Evolutionary conservation across 2,113 vertebrate genomes (phyloP).

Genomic region (Laticauda colubrina): DNA sequence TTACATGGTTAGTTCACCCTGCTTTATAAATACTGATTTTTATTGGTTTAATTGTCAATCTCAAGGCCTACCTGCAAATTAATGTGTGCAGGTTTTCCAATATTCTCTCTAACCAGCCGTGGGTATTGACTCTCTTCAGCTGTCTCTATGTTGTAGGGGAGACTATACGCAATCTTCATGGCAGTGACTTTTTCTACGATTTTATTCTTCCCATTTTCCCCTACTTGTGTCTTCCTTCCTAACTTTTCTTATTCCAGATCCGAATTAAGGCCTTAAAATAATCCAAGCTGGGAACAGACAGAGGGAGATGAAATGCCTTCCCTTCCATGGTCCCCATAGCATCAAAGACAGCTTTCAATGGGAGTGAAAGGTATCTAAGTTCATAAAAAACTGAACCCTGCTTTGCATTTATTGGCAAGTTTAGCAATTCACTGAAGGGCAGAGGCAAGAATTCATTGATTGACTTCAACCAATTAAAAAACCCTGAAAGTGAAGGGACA

Average conservation of each 20-base stretch:
- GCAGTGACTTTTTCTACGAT: background rate
- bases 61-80: background rate
- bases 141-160: background rate
- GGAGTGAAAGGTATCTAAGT: background rate
- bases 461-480: slow-evolving; percentile 33
- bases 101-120: background rate
- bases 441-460: background rate
- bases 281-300: background rate
- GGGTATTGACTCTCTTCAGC: background rate
- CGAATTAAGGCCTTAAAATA: background rate
- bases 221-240: background rate
- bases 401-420: background rate
- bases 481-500: slow-evolving; percentile 15
- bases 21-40: background rate
- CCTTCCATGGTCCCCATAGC: background rate
- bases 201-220: background rate
- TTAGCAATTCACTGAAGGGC: background rate
- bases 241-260: background rate
- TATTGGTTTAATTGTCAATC: background rate
- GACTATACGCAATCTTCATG: background rate
- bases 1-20: background rate
- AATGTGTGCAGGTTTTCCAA: background rate
- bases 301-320: too few relatives aligned
- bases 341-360: background rate
- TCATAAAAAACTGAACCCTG: background rate